Evolutionary conservation across 2,113 vertebrate species (phyloP).

Genomic region (Charina bottae): DNA sequence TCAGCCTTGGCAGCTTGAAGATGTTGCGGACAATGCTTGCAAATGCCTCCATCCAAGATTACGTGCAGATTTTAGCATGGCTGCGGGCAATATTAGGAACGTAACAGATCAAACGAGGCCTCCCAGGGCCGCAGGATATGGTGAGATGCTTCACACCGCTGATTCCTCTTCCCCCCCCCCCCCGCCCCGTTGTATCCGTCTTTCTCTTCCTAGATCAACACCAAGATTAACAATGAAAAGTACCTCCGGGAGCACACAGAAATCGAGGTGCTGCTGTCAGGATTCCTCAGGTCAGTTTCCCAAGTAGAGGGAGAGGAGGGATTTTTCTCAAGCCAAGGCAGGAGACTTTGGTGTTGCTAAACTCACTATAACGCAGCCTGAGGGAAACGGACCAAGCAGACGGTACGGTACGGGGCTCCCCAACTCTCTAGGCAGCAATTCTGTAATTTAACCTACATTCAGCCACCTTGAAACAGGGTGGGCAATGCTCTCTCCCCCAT

Average conservation of each 20-base stretch:
- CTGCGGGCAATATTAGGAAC: no score
- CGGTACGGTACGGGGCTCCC: no score
- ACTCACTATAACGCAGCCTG: neutral
- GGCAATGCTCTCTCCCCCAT: no score
- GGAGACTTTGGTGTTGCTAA: neutral
- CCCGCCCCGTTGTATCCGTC: neutral
- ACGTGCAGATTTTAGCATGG: neutral
- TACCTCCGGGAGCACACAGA: constrained; percentile 83
- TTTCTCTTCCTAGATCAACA: constrained; percentile 74
- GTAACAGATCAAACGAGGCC: no score
- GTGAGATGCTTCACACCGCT: neutral
- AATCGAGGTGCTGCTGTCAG: constrained; percentile 75
- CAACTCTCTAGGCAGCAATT: neutral
- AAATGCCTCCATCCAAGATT: neutral
- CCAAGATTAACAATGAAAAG: constrained; percentile 80
- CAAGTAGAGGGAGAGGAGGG: neutral
- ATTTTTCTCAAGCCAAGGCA: neutral
- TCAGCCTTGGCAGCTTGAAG: no score
- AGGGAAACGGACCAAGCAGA: neutral
- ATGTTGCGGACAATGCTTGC: neutral
- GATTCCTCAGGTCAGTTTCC: constrained; percentile 78
- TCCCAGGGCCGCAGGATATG: no score
- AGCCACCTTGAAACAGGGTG: no score
- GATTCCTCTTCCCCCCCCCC: neutral
- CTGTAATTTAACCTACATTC: neutral